These are phyloP conservation scores for Porites lobata DNA, from an alignment of 92 coral and sea anemone genomes.

Conservation along the genomic window DNA sequence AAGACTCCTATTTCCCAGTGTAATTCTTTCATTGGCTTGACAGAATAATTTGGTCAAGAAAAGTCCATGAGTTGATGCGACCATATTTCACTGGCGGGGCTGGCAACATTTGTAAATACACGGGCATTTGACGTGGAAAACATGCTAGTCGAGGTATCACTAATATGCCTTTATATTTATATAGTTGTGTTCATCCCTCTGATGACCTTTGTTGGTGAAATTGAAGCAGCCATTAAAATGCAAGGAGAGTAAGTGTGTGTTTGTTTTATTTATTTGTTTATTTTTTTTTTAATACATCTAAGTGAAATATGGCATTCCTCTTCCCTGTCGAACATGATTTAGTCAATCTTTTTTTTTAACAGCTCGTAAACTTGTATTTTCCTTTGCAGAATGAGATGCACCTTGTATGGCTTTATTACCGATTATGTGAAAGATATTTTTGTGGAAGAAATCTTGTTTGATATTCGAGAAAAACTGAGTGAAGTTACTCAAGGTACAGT, in stretches of 20 bases:
- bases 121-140: too few relatives aligned
- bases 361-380: neutral
- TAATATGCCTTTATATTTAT: neutral
- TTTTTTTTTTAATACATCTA: neutral
- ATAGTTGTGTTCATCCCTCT: slow-evolving; percentile 95
- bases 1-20: too few relatives aligned
- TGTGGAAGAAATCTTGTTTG: slow-evolving; percentile 91
- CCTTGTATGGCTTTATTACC: slow-evolving; percentile 95
- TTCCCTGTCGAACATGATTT: neutral
- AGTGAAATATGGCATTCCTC: neutral
- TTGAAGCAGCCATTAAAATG: slow-evolving; percentile 85
- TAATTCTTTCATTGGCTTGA: too few relatives aligned
- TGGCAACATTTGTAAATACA: too few relatives aligned
- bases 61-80: too few relatives aligned
- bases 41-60: too few relatives aligned
- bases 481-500: slow-evolving; percentile 80
- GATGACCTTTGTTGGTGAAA: slow-evolving; percentile 91
- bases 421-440: slow-evolving; percentile 96
- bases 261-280: neutral
- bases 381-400: slow-evolving; percentile 85
- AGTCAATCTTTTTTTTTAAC: neutral
- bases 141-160: too few relatives aligned
- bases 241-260: slow-evolving; percentile 78
- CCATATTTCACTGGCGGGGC: too few relatives aligned
- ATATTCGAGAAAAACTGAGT: slow-evolving; percentile 89